Evolutionary conservation across 2,797 vertebrate species (phyloP), one percentile per base, ranked within the genome.

Genomic region (Morelia viridis): DNA sequence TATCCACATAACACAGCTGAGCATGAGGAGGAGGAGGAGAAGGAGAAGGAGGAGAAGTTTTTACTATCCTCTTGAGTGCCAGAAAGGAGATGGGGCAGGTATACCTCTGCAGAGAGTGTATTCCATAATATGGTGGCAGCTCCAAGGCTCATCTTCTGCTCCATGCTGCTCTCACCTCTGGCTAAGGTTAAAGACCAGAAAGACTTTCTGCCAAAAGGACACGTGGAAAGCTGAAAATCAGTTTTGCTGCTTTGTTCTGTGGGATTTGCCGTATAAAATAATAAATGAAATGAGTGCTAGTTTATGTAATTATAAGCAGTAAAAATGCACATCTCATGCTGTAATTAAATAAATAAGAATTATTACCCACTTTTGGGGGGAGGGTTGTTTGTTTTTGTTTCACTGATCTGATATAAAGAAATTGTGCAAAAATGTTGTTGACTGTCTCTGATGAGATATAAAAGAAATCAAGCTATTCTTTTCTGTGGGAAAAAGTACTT

Each of bases 321-420:
- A 64, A 64, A 41, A 46, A 65, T n/a, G 26, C 11, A 19, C 15
- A 68, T 68, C 53, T 92, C 86, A 85, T 58, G 85, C n/a, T 65
- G 8, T 35, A 60, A 76, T 68, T 87, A 71, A 90, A 26, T 84
- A 50, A 31, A 26, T 62, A 60, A 65, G 15, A 50, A 68, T 50
- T 68, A 89, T 17, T 62, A 68, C 35, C 17, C 24, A 60, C 12
- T 92, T 68, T 1, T 1, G 17, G 7, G 0, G 0, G 9, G 31
- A 5, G 1, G 17, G 7, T 1, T 76, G 35, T 76, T 76, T 41
- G 17, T 41, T 76, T 76, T 76, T 22, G 35, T 41, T 76, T 76
- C 71, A 76, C 35, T 76, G 41, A 92, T 56, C 53, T 50, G 53
- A 71, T 92, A 71, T 92, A 53, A 89, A 85, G n/a, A 85, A 89